Evolutionary conservation across 2,113 vertebrate genomes (phyloP).

Genomic region (Delphinus delphis): DNA sequence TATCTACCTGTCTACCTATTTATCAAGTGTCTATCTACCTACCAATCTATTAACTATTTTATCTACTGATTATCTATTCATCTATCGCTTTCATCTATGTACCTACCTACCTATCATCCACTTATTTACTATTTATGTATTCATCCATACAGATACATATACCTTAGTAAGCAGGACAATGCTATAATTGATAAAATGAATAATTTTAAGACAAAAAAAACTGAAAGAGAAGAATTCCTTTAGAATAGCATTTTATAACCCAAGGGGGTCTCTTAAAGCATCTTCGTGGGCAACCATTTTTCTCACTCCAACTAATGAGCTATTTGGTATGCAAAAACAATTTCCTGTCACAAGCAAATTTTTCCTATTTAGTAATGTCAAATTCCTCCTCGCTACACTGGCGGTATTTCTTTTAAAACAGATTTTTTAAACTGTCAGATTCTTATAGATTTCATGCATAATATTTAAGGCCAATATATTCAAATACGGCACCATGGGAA

Average conservation of each 20-base stretch:
- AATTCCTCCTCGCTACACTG: neutral
- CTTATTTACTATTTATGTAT: neutral
- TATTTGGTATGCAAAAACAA: neutral
- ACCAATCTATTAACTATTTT: no score
- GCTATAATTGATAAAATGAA: neutral
- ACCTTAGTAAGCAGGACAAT: neutral
- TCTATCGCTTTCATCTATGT: neutral
- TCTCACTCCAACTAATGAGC: neutral
- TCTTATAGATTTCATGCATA: neutral
- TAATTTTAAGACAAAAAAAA: neutral
- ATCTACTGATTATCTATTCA: neutral
- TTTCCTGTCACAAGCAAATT: neutral
- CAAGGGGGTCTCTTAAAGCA: neutral
- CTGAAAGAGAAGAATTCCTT: no score
- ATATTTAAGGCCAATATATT: neutral
- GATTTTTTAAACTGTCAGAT: neutral
- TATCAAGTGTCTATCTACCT: neutral
- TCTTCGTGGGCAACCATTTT: neutral
- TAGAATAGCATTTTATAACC: neutral
- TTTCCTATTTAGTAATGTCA: neutral
- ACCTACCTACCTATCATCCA: neutral
- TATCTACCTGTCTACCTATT: neutral
- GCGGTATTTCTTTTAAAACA: neutral
- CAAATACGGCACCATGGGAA: neutral
- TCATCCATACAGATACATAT: neutral